Conservation (phyloP, 2,797 vertebrate genomes). For the Catamblyrhynchus diadema region DNA sequence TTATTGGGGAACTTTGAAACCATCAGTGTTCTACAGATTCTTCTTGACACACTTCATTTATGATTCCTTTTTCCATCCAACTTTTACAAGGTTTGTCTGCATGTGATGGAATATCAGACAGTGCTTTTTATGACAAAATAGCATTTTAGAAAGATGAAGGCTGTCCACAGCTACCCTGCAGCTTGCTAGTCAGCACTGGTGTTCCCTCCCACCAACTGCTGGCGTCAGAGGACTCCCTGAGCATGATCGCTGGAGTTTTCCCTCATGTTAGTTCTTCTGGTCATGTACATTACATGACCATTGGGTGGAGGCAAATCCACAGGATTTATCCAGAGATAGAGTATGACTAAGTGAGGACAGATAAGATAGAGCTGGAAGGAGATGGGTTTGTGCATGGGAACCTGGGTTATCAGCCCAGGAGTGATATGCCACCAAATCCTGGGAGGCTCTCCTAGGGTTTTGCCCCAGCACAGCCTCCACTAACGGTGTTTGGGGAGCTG, state of each 20-base stretch:
- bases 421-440: background rate
- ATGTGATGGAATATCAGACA: background rate
- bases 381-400: background rate
- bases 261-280: conserved; percentile 67
- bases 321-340: conserved; percentile 38
- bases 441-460: background rate
- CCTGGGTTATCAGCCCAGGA: background rate
- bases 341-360: background rate
- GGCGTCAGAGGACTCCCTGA: conserved; percentile 62
- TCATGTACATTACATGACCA: conserved; percentile 66
- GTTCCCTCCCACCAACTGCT: conserved; percentile 46
- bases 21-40: background rate
- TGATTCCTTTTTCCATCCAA: background rate
- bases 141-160: background rate
- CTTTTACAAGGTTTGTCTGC: background rate
- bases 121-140: background rate
- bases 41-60: background rate
- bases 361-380: background rate
- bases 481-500: background rate
- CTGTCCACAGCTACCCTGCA: background rate
- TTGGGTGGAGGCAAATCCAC: conserved; percentile 75
- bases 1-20: background rate
- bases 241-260: conserved; percentile 64
- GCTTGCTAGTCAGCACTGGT: background rate
- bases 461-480: background rate